Conservation (phyloP, 2,888 invertebrate species). For the Lepidonotus clava region DNA sequence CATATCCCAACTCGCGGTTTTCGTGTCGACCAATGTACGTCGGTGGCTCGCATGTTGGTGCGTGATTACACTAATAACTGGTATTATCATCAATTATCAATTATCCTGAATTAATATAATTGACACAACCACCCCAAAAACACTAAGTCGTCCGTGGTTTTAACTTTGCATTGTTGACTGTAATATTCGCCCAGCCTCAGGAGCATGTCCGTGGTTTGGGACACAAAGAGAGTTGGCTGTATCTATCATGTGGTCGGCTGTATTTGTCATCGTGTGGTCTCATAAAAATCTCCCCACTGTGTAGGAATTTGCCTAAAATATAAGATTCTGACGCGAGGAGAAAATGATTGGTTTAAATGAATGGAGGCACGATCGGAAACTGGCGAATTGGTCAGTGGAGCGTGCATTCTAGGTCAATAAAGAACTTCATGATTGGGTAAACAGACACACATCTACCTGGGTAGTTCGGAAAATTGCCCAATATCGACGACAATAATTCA, state of each 20-base stretch:
- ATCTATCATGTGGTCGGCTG: neutral
- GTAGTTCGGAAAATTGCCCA: neutral
- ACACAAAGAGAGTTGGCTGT: neutral
- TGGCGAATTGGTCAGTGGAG: neutral
- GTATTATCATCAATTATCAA: constrained; percentile 51
- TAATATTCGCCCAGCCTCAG: neutral
- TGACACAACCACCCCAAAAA: constrained; percentile 31
- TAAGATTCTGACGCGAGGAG: neutral
- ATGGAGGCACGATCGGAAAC: neutral
- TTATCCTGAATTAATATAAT: constrained; percentile 41
- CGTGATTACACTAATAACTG: constrained; percentile 25
- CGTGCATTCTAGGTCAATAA: constrained; percentile 26
- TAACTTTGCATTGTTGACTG: constrained; percentile 22
- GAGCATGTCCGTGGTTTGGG: neutral
- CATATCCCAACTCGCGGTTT: neutral
- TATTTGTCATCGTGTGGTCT: neutral
- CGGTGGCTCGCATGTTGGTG: neutral
- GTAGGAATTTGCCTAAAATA: neutral
- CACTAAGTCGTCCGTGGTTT: constrained; percentile 42
- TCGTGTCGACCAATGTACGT: constrained; percentile 7
- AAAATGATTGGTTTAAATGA: neutral
- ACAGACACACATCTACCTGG: neutral
- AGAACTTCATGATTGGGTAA: neutral
- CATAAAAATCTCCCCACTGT: neutral
- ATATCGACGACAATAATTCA: neutral